These are phyloP conservation scores for Todiramphus saurophagus DNA, from an alignment of 2,113 vertebrate genomes.

Conservation along the genomic window DNA sequence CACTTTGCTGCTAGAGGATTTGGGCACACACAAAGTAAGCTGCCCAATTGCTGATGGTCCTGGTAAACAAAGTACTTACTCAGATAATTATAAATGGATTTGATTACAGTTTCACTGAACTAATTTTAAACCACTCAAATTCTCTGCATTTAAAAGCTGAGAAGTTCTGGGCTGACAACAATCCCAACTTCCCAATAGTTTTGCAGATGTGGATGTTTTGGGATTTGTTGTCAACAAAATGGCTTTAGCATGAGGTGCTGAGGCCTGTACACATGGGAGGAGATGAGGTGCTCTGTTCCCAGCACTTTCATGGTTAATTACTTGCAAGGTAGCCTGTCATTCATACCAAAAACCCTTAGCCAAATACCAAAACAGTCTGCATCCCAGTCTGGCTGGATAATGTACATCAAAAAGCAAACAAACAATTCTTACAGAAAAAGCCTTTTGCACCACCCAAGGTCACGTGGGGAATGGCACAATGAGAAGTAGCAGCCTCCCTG, in stretches of 20 bases:
- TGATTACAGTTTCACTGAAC: neutral
- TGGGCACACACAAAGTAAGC: neutral
- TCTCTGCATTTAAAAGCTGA: neutral
- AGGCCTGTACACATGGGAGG: neutral
- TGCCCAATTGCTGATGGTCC: neutral
- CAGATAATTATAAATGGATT: neutral
- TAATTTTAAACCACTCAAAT: conserved; percentile 36
- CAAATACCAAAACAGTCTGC: neutral
- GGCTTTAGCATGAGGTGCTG: neutral
- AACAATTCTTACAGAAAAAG: neutral
- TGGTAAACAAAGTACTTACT: neutral
- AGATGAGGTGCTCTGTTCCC: neutral
- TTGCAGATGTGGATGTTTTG: neutral
- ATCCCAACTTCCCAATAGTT: neutral
- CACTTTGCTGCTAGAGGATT: neutral
- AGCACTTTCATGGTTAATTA: neutral
- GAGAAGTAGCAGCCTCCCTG: rapidly evolving
- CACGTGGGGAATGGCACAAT: rapidly evolving
- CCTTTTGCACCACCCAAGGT: neutral
- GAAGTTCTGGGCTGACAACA: neutral
- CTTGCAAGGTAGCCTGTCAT: neutral
- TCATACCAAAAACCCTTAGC: neutral
- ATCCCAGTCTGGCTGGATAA: neutral
- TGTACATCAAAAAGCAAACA: neutral
- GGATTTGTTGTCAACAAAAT: neutral